Evolutionary conservation across 2,797 vertebrate genomes (phyloP).

Genomic region (Enteromius treurensis): DNA sequence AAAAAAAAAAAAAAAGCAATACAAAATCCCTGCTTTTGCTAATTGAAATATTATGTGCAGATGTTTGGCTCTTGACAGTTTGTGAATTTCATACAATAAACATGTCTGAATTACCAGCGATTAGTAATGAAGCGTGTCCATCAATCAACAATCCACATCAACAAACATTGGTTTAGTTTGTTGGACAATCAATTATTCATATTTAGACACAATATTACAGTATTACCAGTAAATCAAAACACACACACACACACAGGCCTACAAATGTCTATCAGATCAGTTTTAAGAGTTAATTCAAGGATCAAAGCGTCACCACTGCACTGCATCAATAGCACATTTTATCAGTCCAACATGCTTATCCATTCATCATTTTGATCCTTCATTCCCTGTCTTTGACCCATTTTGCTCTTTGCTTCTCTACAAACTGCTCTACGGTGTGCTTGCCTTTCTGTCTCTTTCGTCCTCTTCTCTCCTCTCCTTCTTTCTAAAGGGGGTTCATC

Average conservation of each 20-base stretch:
- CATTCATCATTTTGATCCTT: conserved; percentile 43
- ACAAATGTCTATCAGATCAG: neutral
- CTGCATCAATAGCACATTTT: conserved; percentile 45
- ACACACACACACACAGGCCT: neutral
- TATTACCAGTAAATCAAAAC: neutral
- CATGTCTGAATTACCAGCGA: neutral
- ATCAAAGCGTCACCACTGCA: neutral
- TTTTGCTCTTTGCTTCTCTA: conserved; percentile 62
- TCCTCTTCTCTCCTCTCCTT: conserved; percentile 51
- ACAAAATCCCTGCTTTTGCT: neutral
- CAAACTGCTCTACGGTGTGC: conserved; percentile 62
- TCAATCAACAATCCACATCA: conserved; percentile 6
- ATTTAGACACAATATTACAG: neutral
- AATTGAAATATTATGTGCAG: conserved; percentile 7
- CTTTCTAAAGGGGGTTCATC: conserved; percentile 79
- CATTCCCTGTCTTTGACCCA: conserved; percentile 42
- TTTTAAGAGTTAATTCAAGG: conserved; percentile 16
- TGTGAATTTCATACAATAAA: conserved; percentile 15
- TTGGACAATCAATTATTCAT: neutral
- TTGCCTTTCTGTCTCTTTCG: conserved; percentile 21
- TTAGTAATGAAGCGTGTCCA: neutral
- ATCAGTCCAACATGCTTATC: conserved; percentile 37
- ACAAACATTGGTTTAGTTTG: neutral
- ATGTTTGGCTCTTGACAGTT: conserved; percentile 12
- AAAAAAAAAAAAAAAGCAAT: neutral